phyloP scores from a whole-genome alignment of 2,888 invertebrate species.

The Nasonovia ribisnigri region DNA sequence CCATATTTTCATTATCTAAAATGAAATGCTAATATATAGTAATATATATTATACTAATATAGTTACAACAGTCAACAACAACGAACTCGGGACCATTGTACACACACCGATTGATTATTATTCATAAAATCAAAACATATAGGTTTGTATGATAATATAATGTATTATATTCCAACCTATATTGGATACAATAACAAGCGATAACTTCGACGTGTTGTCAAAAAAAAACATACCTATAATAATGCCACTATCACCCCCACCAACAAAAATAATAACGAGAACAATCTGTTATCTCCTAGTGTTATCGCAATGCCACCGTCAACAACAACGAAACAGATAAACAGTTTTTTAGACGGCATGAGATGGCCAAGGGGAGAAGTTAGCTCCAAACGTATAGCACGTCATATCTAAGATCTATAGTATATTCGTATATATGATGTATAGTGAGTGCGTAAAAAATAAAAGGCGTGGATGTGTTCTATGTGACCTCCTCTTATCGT shows the following conservation, averaged over 20 bases:
- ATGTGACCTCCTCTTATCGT: conserved; percentile 37
- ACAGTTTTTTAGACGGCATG: background rate
- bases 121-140: background rate
- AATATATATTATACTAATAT: background rate
- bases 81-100: background rate
- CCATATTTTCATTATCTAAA: background rate
- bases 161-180: background rate
- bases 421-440: background rate
- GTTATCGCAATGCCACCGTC: conserved; percentile 6
- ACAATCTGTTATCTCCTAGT: background rate
- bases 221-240: background rate
- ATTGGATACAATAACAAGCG: background rate
- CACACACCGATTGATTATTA: background rate
- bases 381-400: background rate
- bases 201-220: background rate
- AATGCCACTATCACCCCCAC: background rate
- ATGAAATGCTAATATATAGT: background rate
- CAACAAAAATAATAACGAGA: background rate
- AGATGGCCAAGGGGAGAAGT: background rate
- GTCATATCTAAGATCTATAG: background rate
- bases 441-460: background rate
- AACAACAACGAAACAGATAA: conserved; percentile 29
- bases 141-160: background rate
- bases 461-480: background rate
- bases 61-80: background rate